phyloP scores from a whole-genome alignment of 2,113 vertebrate species.

The Tangachromis dhanisi region DNA sequence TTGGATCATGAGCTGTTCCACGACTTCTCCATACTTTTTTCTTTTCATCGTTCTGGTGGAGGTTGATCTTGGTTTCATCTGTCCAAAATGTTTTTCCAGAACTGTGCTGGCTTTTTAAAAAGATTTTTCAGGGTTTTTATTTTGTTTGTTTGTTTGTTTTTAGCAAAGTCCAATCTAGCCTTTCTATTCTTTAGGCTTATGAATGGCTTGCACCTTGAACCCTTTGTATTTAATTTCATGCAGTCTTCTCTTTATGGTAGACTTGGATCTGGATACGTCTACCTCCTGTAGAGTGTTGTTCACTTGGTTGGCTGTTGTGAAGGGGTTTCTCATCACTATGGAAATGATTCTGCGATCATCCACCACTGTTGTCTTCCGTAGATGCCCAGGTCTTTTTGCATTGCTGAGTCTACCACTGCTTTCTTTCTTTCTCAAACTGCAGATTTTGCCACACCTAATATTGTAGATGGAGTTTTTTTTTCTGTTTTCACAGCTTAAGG shows the following conservation, averaged over 20 bases:
- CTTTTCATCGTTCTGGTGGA: no score
- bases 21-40: no score
- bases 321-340: not conserved
- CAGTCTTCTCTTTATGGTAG: not conserved
- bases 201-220: rapidly evolving
- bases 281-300: not conserved
- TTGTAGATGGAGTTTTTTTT: not conserved
- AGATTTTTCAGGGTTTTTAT: no score
- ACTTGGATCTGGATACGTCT: not conserved
- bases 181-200: no score
- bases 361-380: not conserved
- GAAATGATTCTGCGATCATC: not conserved
- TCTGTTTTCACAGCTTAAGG: not conserved
- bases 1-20: no score
- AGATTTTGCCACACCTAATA: not conserved
- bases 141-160: no score
- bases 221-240: not conserved
- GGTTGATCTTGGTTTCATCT: no score
- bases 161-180: no score
- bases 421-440: not conserved
- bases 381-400: no score
- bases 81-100: no score
- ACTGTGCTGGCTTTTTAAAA: no score
- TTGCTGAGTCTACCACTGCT: not conserved
- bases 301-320: rapidly evolving